Percentiles rank a stretch among this genome's conserved stretches.
Evolutionary conservation across 2,113 vertebrate genomes (phyloP).

Genomic region (western clawed frog (Xenopus tropicalis)): DNA sequence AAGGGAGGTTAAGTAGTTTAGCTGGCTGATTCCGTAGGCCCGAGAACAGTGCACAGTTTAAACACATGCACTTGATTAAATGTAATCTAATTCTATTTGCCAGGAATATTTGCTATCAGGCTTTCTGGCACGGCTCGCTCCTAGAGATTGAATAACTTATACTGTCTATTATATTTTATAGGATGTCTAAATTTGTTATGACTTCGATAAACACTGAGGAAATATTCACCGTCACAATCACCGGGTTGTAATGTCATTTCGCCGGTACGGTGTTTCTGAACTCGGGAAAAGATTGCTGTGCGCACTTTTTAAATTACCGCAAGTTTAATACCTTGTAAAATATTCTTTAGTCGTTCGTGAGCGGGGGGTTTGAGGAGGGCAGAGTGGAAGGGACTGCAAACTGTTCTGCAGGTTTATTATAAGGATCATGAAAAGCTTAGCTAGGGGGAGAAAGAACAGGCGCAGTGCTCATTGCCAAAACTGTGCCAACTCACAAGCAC

Average conservation of each 20-base stretch:
- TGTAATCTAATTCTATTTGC: constrained; percentile 35
- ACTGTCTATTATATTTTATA: constrained; percentile 22
- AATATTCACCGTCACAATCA: not conserved
- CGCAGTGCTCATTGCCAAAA: no score
- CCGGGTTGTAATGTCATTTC: constrained; percentile 12
- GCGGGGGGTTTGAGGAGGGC: no score
- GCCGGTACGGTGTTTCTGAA: not conserved
- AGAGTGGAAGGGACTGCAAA: no score
- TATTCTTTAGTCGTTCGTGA: no score
- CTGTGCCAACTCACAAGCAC: no score
- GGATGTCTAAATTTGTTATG: constrained; percentile 29
- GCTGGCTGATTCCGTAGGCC: constrained; percentile 11
- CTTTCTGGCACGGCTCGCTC: constrained; percentile 26
- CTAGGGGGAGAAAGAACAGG: no score
- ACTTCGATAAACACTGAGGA: constrained; percentile 15
- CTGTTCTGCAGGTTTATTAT: no score
- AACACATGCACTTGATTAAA: constrained; percentile 41
- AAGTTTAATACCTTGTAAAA: no score
- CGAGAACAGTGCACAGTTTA: constrained; percentile 10
- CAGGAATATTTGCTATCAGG: constrained; percentile 32
- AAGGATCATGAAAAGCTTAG: no score
- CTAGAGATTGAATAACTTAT: constrained; percentile 28
- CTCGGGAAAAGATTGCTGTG: not conserved
- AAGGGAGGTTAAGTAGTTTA: constrained; percentile 19
- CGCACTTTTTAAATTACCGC: no score